Base-by-base conservation (phyloP, 2,113 vertebrate species). In the Herpailurus yagouaroundi region DNA sequence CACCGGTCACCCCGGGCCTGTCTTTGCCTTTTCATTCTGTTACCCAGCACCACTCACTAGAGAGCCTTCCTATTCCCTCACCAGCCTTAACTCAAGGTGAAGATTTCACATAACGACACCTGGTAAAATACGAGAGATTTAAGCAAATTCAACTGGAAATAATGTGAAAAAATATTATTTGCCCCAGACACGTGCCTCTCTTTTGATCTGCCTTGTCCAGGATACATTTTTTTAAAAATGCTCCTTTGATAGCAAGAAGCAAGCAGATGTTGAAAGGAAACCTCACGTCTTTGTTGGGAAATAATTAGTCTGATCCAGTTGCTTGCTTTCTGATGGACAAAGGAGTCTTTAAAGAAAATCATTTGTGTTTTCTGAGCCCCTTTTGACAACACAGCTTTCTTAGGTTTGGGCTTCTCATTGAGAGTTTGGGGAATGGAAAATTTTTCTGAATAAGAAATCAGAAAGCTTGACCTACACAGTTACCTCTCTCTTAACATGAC, bases 131-230 rank as follows among this genome's bases (percentile, higher is more conserved):
- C 8, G 64, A 92, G 85, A 76, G 86, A 97, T 92, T 98, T 97
- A 98, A 98, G 96, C 81, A 98, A 98, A 98, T 97, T 97, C 91
- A 94, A 84, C 52, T 92, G 93, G 94, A 98, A 99, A 98, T 97
- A 97, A 96, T 91, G 55, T 91, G 85, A 63, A 96, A 95, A 96
- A 94, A 96, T 92, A 95, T 57, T 71, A 82, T 91, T 82, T 0
- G 0, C 41, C 48, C 36, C 0, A 1, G 84, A 97, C 89, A 68
- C 3, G 1, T 74, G 84, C 29, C 71, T 94, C 19, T 88, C 84
- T 96, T 97, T 98, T 90, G 89, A 96, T 94, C 92, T 95, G 63
- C 41, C 79, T 95, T 68, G 83, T 92, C 86, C 57, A 23, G 91
- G 92, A 86, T 55, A 31, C 92, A 25, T 91, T 92, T 94, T 88